phyloP scores from a whole-genome alignment of 35 echinoderm and acorn worm species.

The Ophioderma brevispina region DNA sequence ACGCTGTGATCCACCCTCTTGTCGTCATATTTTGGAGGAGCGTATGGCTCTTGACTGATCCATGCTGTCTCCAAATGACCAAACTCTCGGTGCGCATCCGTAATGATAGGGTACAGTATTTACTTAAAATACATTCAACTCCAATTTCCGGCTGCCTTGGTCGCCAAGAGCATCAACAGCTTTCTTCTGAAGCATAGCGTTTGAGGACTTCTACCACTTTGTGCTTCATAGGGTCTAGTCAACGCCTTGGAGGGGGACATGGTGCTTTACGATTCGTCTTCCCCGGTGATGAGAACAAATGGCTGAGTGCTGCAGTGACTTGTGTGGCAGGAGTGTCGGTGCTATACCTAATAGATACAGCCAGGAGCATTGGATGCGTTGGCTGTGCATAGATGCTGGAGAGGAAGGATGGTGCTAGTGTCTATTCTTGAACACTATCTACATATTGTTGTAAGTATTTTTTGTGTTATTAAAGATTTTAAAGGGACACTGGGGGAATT shows the following conservation, averaged over 20 bases:
- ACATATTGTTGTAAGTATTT: slow-evolving; percentile 11
- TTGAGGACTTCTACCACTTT: slow-evolving; percentile 10
- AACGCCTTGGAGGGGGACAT: background rate
- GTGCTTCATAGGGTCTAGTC: background rate
- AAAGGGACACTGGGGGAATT: too few species aligned
- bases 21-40: background rate
- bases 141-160: background rate
- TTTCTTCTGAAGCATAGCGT: background rate
- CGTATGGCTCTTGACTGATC: background rate
- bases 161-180: background rate
- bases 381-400: background rate
- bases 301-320: background rate
- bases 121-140: background rate
- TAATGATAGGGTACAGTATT: background rate
- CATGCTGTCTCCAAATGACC: background rate
- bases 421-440: slow-evolving; percentile 3
- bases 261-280: background rate
- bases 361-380: background rate
- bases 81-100: background rate
- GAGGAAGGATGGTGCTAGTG: background rate
- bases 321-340: background rate
- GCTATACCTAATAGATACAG: background rate
- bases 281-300: background rate
- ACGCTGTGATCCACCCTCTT: background rate
- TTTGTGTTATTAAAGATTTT: too few species aligned